phyloP scores from a whole-genome alignment of 2,888 invertebrate species.

The Dione juno region DNA sequence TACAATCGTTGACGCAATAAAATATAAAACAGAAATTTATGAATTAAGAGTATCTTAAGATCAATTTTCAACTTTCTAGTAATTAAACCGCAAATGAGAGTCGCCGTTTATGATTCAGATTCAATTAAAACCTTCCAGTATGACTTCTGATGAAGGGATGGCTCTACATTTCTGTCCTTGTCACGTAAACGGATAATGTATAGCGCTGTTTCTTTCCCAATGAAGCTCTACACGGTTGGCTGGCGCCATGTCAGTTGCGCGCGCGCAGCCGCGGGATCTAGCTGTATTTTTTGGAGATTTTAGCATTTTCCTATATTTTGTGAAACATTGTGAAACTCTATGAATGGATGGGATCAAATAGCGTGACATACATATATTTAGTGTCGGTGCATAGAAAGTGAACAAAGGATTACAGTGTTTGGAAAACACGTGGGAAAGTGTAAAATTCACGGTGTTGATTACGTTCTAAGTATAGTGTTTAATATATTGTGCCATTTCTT shows the following conservation, averaged over 20 bases:
- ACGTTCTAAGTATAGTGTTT: slow-evolving; percentile 19
- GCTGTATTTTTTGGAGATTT: slow-evolving; percentile 61
- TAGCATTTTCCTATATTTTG: slow-evolving; percentile 42
- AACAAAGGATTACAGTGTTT: slow-evolving; percentile 53
- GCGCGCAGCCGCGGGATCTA: slow-evolving; percentile 67
- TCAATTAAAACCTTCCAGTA: slow-evolving; percentile 55
- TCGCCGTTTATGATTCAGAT: slow-evolving; percentile 48
- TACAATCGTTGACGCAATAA: slow-evolving; percentile 6
- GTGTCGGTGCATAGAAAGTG: slow-evolving; percentile 52
- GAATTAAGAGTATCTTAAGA: slow-evolving; percentile 26
- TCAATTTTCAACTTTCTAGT: slow-evolving; percentile 46
- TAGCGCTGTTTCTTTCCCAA: slow-evolving; percentile 57
- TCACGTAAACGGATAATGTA: slow-evolving; percentile 46
- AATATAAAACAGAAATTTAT: slow-evolving; percentile 2
- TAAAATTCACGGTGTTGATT: slow-evolving; percentile 38
- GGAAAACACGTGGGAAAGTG: slow-evolving; percentile 51
- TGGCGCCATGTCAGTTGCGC: slow-evolving; percentile 72
- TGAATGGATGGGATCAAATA: slow-evolving; percentile 34
- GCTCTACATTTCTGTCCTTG: slow-evolving; percentile 52
- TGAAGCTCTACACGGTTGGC: slow-evolving; percentile 60
- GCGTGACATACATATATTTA: slow-evolving; percentile 40
- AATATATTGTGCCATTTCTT: slow-evolving; percentile 16
- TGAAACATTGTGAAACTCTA: slow-evolving; percentile 40
- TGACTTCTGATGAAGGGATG: slow-evolving; percentile 59
- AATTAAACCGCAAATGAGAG: slow-evolving; percentile 43